Evolutionary conservation across 2,888 invertebrate species (phyloP).

Genomic region (Peribatodes rhomboidaria): DNA sequence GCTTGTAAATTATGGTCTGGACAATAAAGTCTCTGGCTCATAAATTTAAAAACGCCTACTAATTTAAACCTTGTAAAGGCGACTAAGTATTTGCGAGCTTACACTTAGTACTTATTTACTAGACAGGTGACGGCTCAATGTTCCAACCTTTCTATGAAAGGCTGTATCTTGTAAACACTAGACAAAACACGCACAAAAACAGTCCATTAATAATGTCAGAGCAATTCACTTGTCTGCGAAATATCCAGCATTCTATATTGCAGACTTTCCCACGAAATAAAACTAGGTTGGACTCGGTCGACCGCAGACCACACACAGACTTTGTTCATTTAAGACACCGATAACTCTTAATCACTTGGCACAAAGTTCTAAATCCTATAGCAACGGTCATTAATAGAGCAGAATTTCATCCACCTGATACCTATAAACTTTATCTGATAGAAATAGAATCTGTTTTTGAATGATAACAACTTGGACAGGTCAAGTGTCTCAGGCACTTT

Average conservation of each 20-base stretch:
- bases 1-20: too few species aligned
- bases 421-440: constrained; percentile 2
- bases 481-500: constrained; percentile 5
- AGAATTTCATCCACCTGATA: constrained; percentile 5
- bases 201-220: constrained; percentile 42
- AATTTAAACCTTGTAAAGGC: too few species aligned
- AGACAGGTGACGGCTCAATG: neutral
- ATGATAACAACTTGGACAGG: constrained; percentile 8
- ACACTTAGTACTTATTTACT: neutral
- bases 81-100: too few species aligned
- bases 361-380: constrained; percentile 18
- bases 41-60: too few species aligned
- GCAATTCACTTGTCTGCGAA: constrained; percentile 54
- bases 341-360: neutral
- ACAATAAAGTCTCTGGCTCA: too few species aligned
- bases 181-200: constrained; percentile 18
- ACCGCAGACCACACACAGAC: constrained; percentile 44
- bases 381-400: neutral
- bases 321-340: constrained; percentile 4
- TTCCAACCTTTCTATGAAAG: too few species aligned
- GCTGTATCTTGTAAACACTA: neutral
- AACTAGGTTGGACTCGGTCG: constrained; percentile 45
- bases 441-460: constrained; percentile 35
- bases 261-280: constrained; percentile 50
- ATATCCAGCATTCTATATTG: constrained; percentile 38